These are phyloP conservation scores for Brienomyrus longianalis DNA, from an alignment of 2,113 vertebrate species.

Conservation along the genomic window DNA sequence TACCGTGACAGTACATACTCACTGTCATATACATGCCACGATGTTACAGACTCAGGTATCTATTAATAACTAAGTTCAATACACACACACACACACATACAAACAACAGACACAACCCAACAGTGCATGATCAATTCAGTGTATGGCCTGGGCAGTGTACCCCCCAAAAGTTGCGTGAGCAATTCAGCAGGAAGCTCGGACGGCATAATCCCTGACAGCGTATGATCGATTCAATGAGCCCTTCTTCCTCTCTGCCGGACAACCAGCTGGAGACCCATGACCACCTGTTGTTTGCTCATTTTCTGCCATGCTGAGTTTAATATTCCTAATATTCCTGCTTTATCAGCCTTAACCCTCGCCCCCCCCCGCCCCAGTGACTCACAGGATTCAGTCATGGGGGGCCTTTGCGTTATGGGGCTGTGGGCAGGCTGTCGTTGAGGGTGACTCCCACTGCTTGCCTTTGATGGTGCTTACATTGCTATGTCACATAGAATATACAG, in stretches of 20 bases:
- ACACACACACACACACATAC: not conserved
- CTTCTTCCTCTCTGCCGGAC: not conserved
- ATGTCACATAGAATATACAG: not conserved
- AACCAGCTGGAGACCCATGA: not conserved
- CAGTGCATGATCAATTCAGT: not conserved
- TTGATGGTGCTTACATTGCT: not conserved
- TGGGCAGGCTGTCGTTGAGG: not conserved
- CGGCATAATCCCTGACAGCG: not conserved
- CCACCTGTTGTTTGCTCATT: conserved; percentile 27
- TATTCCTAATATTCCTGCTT: conserved; percentile 22
- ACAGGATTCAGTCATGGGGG: not conserved
- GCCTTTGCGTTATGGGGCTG: not conserved
- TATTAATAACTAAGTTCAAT: not conserved
- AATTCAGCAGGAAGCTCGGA: not conserved
- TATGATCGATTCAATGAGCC: not conserved
- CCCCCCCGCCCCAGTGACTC: not conserved
- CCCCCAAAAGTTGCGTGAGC: not conserved
- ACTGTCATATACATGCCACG: not conserved
- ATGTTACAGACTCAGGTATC: not conserved
- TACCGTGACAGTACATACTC: not conserved
- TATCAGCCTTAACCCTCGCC: conserved; percentile 13
- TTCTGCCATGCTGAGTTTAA: conserved; percentile 23
- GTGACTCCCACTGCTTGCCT: not conserved
- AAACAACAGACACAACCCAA: not conserved
- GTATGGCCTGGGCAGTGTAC: not conserved